Conservation (phyloP, 2,888 invertebrate genomes). For the Microplitis deprimator region DNA sequence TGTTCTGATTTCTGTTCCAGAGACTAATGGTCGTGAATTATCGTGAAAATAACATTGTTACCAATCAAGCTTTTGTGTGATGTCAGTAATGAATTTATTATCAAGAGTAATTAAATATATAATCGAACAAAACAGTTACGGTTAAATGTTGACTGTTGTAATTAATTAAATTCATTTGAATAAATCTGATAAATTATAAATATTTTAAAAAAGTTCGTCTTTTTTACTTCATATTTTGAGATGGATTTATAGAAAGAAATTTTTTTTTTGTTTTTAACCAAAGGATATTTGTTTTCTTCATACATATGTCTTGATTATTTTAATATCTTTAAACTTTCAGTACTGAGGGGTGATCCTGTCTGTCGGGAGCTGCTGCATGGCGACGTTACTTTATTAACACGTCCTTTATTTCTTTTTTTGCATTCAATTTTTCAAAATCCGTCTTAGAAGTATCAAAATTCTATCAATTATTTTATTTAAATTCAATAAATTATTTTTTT, state of each 20-base stretch:
- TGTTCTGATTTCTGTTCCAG: conserved; percentile 72
- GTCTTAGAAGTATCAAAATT: neutral
- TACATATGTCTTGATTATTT: conserved; percentile 66
- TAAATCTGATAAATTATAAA: neutral
- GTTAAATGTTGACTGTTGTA: conserved; percentile 8
- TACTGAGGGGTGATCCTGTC: conserved; percentile 65
- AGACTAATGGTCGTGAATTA: conserved; percentile 61
- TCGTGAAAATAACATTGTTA: conserved; percentile 39
- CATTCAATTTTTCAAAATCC: neutral
- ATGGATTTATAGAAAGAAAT: conserved; percentile 31
- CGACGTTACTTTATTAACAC: conserved; percentile 60
- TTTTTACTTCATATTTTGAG: too few species aligned
- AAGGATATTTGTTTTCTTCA: conserved; percentile 40
- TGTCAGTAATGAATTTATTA: neutral
- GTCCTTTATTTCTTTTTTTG: conserved; percentile 51
- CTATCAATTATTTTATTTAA: neutral
- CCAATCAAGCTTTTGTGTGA: conserved; percentile 8
- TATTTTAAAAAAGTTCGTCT: neutral
- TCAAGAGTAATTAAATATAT: conserved; percentile 24
- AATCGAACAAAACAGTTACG: conserved; percentile 42
- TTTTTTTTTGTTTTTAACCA: conserved; percentile 35
- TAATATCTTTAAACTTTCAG: conserved; percentile 72
- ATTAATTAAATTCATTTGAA: neutral
- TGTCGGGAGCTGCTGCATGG: conserved; percentile 66
- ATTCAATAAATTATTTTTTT: neutral